Evolutionary conservation across 2,888 invertebrate species (phyloP).

Genomic region (Glomeris marginata): DNA sequence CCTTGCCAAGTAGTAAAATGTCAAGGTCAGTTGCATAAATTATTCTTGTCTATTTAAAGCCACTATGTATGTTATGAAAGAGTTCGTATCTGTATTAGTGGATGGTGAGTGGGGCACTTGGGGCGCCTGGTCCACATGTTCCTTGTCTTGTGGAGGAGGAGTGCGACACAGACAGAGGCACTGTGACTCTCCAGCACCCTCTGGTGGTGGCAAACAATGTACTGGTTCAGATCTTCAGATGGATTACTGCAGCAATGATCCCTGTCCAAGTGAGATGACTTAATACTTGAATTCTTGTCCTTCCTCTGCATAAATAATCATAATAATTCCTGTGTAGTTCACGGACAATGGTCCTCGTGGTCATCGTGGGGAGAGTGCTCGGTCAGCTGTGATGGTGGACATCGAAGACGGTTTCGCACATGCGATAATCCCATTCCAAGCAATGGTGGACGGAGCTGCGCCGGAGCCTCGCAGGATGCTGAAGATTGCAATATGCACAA

Average conservation of each 20-base stretch:
- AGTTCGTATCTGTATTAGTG: conserved; percentile 13
- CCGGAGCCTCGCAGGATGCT: conserved; percentile 26
- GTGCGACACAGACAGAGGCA: conserved; percentile 28
- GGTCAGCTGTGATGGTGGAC: conserved; percentile 38
- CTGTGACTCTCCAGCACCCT: conserved; percentile 32
- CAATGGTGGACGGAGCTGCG: conserved; percentile 31
- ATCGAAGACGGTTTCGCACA: conserved; percentile 35
- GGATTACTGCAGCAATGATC: conserved; percentile 29
- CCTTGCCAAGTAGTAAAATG: conserved; percentile 21
- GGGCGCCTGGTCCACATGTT: conserved; percentile 34
- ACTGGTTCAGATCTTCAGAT: conserved; percentile 29
- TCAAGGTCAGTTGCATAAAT: conserved; percentile 16
- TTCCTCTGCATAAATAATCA: not conserved
- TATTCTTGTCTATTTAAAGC: not conserved
- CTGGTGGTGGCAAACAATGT: conserved; percentile 31
- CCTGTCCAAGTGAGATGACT: conserved; percentile 27
- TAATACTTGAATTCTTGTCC: too few species aligned
- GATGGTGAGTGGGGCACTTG: conserved; percentile 31
- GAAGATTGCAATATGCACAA: conserved; percentile 23
- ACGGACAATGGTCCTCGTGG: conserved; percentile 40
- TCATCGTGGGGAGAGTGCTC: conserved; percentile 42
- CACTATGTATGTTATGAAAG: conserved; percentile 4
- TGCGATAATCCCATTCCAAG: conserved; percentile 36
- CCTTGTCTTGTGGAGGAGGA: conserved; percentile 32
- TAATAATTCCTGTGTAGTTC: too few species aligned